These are phyloP conservation scores for Gnathonemus longibarbis DNA, from an alignment of 2,113 vertebrate species.

Conservation along the genomic window DNA sequence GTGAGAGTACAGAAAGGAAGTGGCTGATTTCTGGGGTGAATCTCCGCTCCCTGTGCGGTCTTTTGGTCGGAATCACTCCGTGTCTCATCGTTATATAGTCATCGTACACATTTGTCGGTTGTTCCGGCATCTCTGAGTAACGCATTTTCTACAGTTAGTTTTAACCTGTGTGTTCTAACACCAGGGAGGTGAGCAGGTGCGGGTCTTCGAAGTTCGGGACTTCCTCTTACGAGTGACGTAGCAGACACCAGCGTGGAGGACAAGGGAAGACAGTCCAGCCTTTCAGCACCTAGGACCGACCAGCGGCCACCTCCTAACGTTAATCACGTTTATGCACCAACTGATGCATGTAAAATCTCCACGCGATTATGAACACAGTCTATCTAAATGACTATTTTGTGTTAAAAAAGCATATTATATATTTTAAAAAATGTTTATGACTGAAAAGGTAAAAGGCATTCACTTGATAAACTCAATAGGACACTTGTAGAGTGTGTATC, in stretches of 20 bases:
- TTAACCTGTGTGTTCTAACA: not conserved
- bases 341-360: constrained; percentile 31
- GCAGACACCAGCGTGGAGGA: not conserved
- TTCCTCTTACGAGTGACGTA: no score
- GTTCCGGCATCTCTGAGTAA: not conserved
- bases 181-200: not conserved
- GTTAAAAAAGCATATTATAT: constrained; percentile 5
- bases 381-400: constrained; percentile 32
- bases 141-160: not conserved
- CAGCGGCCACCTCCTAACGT: not conserved
- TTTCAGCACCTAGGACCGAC: not conserved
- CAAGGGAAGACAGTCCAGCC: not conserved
- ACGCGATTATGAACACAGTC: constrained; percentile 30
- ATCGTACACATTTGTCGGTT: not conserved
- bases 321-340: constrained; percentile 9
- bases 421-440: constrained; percentile 13
- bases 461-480: not conserved
- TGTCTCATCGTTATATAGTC: not conserved
- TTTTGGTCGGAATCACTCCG: not conserved
- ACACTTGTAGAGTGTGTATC: not conserved
- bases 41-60: not conserved
- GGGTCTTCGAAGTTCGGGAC: not conserved
- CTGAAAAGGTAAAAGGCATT: not conserved
- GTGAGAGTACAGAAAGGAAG: not conserved
- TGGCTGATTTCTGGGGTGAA: not conserved